Conservation (phyloP, 2,888 invertebrate genomes). For the Lasioglossum leucozonium region DNA sequence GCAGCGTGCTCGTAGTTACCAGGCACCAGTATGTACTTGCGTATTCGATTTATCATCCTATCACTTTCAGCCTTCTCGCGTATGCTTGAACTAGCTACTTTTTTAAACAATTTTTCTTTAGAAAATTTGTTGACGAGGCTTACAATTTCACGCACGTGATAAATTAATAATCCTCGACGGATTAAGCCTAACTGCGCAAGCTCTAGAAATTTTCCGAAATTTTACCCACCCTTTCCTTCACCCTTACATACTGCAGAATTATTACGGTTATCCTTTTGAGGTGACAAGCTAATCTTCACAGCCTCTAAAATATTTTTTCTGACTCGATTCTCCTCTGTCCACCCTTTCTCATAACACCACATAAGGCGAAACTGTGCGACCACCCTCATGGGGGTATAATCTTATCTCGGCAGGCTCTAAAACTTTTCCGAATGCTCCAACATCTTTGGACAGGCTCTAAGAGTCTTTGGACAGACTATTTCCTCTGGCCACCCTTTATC, state of each 20-base stretch:
- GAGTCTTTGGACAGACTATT: not conserved
- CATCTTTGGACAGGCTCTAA: not conserved
- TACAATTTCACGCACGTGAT: no score
- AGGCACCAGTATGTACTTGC: not conserved
- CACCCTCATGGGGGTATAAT: not conserved
- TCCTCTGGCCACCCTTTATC: not conserved
- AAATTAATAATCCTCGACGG: no score
- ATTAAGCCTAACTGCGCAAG: not conserved
- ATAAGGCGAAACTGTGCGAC: not conserved
- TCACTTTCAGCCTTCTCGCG: not conserved
- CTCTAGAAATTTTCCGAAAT: not conserved
- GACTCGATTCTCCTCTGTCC: not conserved
- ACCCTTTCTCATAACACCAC: not conserved
- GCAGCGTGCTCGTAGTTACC: not conserved
- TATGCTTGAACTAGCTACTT: not conserved
- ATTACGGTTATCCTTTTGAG: no score
- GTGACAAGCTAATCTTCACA: no score
- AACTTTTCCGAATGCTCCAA: not conserved
- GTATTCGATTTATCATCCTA: not conserved
- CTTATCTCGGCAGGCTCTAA: not conserved
- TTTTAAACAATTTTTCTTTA: no score
- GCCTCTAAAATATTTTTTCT: not conserved
- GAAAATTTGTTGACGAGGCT: no score
- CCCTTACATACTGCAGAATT: no score
- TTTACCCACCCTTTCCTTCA: no score